A percentile compares a stretch with the other conserved stretches of the same genome.
phyloP scores from a whole-genome alignment of 2,113 vertebrate species.

The Dasypus novemcinctus region DNA sequence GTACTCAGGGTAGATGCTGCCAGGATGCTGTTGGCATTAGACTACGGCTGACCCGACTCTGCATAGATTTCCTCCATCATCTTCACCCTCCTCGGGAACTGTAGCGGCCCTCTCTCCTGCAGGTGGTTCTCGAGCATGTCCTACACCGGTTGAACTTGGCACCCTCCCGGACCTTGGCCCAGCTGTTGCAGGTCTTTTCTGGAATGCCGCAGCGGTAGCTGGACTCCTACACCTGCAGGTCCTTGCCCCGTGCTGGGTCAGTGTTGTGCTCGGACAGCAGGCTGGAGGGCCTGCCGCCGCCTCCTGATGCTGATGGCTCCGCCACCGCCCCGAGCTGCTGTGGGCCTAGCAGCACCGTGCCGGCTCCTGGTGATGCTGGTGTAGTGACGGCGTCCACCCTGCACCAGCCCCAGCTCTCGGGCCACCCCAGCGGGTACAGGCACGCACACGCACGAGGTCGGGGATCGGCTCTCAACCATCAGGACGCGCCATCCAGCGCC shows the following conservation, averaged over 20 bases:
- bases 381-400: slow-evolving; percentile 88
- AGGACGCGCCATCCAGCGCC: no score
- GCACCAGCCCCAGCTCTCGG: slow-evolving; percentile 94
- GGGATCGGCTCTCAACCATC: slow-evolving; percentile 81
- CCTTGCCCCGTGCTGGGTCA: slow-evolving; percentile 88
- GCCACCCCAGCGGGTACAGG: slow-evolving; percentile 83
- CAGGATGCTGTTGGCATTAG: slow-evolving; percentile 96
- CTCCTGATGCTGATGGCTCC: slow-evolving; percentile 97
- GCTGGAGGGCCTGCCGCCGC: slow-evolving; percentile 89
- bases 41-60: slow-evolving; percentile 95
- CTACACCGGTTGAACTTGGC: slow-evolving; percentile 84
- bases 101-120: slow-evolving; percentile 94
- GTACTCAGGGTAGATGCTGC: slow-evolving; percentile 92
- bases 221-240: slow-evolving; percentile 89
- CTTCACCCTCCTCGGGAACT: slow-evolving; percentile 91
- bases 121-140: slow-evolving; percentile 93
- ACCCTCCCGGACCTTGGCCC: slow-evolving; percentile 88
- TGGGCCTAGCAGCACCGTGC: slow-evolving; percentile 98
- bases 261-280: slow-evolving; percentile 95
- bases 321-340: slow-evolving; percentile 94
- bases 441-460: slow-evolving; percentile 88
- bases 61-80: slow-evolving; percentile 97
- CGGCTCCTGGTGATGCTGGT: slow-evolving; percentile 95
- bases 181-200: slow-evolving; percentile 99
- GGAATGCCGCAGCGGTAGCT: slow-evolving; percentile 91